These are phyloP conservation scores for Antechinus stuartii DNA, from an alignment of 2,113 vertebrate genomes.

Conservation along the genomic window DNA sequence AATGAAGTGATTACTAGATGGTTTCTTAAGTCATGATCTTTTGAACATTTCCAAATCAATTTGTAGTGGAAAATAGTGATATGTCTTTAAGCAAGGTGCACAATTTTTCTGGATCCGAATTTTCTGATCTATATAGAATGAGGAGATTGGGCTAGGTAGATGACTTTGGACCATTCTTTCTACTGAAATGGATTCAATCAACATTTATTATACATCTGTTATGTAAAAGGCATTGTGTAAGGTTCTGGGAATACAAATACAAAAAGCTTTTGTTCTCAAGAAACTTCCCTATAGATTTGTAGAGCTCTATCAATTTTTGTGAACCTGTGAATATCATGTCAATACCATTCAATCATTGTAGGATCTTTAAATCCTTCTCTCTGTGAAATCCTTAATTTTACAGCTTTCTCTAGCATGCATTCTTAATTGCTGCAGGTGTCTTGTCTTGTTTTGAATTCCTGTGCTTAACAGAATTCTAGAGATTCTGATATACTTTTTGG, in stretches of 20 bases:
- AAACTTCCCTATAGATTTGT: not conserved
- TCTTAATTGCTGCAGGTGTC: not conserved
- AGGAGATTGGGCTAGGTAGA: not conserved
- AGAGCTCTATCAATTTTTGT: not conserved
- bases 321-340: not conserved
- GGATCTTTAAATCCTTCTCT: not conserved
- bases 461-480: not conserved
- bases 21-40: not conserved
- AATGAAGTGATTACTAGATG: not conserved
- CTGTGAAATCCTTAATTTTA: not conserved
- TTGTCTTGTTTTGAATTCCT: not conserved
- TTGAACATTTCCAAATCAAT: not conserved
- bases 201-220: not conserved
- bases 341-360: not conserved
- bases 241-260: not conserved
- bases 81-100: conserved; percentile 40
- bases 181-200: not conserved
- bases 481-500: not conserved
- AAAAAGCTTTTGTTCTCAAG: not conserved
- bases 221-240: not conserved
- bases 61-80: not conserved
- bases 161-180: not conserved
- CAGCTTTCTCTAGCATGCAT: not conserved
- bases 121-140: conserved; percentile 60
- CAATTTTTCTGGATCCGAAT: conserved; percentile 60